Evolutionary conservation across 2,888 invertebrate species (phyloP).

Genomic region (Drosophila ustulata): DNA sequence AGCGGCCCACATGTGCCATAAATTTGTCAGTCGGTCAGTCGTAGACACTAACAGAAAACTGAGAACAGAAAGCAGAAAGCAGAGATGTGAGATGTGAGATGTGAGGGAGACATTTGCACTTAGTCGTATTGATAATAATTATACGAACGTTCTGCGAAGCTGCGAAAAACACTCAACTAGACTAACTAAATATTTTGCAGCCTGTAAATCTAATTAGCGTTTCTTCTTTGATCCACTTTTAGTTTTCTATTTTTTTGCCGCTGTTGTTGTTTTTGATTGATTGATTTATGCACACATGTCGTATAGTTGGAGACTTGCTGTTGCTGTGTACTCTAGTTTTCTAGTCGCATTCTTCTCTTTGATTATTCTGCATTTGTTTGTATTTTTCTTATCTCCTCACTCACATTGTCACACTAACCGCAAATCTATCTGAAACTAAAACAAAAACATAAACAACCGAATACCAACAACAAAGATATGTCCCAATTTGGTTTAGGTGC

Average conservation of each 20-base stretch:
- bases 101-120: conserved; percentile 6
- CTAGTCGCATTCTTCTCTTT: conserved; percentile 48
- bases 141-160: conserved; percentile 12
- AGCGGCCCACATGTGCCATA: conserved; percentile 57
- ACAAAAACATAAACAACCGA: conserved; percentile 20
- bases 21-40: conserved; percentile 31
- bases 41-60: too few relatives aligned
- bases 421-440: conserved; percentile 2
- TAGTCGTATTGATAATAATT: conserved; percentile 28
- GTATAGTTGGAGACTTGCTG: conserved; percentile 18
- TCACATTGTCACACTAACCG: not conserved
- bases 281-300: conserved; percentile 23
- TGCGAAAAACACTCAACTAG: not conserved
- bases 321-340: conserved; percentile 45
- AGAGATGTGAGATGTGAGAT: too few relatives aligned
- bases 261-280: conserved; percentile 13
- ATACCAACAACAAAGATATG: conserved; percentile 88
- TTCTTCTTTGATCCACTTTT: conserved; percentile 9
- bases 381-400: conserved; percentile 40
- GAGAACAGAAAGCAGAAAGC: too few relatives aligned
- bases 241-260: not conserved
- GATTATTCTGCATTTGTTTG: conserved; percentile 38
- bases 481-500: conserved; percentile 93
- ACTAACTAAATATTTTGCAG: conserved; percentile 2
- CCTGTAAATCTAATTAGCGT: not conserved